These are phyloP conservation scores for Hyperoodon ampullatus DNA, from an alignment of 2,113 vertebrate genomes.

Conservation along the genomic window DNA sequence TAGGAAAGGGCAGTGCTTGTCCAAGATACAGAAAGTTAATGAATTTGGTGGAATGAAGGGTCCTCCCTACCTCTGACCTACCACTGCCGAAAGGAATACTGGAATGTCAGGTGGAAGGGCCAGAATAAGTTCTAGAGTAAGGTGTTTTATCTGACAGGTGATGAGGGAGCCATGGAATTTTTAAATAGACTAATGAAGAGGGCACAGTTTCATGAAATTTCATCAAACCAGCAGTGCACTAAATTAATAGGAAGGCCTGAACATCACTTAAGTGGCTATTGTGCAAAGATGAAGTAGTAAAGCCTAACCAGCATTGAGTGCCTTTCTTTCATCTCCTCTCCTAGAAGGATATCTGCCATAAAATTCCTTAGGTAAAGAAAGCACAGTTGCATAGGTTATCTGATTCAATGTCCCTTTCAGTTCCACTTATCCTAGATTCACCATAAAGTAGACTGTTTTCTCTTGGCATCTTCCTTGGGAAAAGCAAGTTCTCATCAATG, in stretches of 20 bases:
- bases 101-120: neutral
- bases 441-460: neutral
- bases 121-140: neutral
- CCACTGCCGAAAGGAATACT: neutral
- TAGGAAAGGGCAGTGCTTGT: neutral
- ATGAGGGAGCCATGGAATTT: neutral
- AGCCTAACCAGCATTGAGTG: neutral
- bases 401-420: neutral
- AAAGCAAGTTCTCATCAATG: constrained; percentile 16
- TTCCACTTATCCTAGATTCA: neutral
- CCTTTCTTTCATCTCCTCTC: neutral
- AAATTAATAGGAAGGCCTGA: constrained; percentile 1
- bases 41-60: neutral
- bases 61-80: neutral
- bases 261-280: neutral
- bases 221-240: neutral
- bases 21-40: neutral
- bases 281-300: neutral
- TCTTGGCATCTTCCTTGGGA: neutral
- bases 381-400: neutral
- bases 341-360: constrained; percentile 11
- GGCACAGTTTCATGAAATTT: neutral
- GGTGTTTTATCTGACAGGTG: neutral
- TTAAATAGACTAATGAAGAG: constrained; percentile 3
- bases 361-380: constrained; percentile 2